Conservation (phyloP, 2,113 vertebrate species). For the Anthoscopus minutus region DNA sequence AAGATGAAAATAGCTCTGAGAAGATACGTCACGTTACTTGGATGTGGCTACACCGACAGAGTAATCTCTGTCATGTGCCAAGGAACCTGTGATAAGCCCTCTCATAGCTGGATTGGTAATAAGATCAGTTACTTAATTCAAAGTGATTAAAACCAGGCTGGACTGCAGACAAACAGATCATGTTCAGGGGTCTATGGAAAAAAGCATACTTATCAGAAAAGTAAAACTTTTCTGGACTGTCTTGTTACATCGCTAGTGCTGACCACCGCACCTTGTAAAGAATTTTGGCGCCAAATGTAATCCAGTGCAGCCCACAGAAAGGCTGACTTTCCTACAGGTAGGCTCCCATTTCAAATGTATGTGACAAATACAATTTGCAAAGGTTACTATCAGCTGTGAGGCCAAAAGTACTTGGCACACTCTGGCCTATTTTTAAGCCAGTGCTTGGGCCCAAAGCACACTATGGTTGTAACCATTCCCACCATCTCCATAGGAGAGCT, state of each 20-base stretch:
- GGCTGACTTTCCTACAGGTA: background rate
- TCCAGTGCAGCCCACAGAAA: background rate
- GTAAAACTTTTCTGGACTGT: background rate
- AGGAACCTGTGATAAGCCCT: constrained; percentile 44
- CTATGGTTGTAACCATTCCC: background rate
- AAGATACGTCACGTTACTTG: background rate
- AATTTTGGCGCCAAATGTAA: background rate
- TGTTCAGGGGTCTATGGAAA: background rate
- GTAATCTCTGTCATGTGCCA: constrained; percentile 17
- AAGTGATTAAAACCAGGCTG: constrained; percentile 36
- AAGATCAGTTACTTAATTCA: constrained; percentile 58
- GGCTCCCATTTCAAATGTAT: background rate
- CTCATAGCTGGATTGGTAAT: constrained; percentile 27
- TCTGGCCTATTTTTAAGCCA: background rate
- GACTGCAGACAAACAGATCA: background rate
- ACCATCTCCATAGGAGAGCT: background rate
- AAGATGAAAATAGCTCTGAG: background rate
- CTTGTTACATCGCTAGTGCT: background rate
- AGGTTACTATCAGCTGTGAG: background rate
- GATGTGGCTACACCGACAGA: background rate
- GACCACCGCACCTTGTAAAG: rapidly evolving
- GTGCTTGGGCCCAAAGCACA: background rate
- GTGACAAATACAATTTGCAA: background rate
- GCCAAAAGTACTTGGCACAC: rapidly evolving
- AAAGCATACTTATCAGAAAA: background rate